Base-by-base conservation (phyloP, 2,888 invertebrate genomes). In the Pogonocherus hispidulus region DNA sequence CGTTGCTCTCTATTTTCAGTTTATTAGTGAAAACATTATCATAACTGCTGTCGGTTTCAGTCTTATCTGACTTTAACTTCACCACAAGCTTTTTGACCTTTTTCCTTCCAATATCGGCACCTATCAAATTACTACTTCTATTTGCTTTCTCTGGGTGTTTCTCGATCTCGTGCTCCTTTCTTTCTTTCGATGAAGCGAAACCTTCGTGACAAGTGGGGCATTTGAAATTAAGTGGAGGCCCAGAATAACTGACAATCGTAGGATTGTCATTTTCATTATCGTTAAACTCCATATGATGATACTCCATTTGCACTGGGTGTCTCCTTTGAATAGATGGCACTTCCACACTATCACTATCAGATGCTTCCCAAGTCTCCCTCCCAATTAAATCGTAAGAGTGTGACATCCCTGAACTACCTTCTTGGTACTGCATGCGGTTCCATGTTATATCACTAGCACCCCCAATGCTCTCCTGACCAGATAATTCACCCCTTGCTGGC, bases 401-500 rank as follows among this genome's bases (percentile, higher is more conserved):
- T 1, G 87, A 87, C 79, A 87, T 86, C 4, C 78, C 80, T 9
- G 82, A 81, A 70, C 78, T 87, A 35, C 87, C 86, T 74, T 89
- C 88, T 70, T 87, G 88, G 72, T 91, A 91, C 84, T 90, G 89
- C 86, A 94, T 91, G 87, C 92, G 90, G 84, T 90, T 92, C 90
- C 94, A 93, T 1, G 92, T 90, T 14, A 90, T 90, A 76, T 94
- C 94, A 81, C 92, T 92, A 76, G 92, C 92, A 77, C 92, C 84
- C 9, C 94, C 94, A 80, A 94, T 92, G 85, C 94, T 94, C 82
- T 95, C 95, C 83, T 94, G 95, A 14, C 94, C 95, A 11, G 94
- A 94, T 46, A 95, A 88, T 85, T 95, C 95, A 0, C 95, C 95
- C 71, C 94, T 90, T 0, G 95, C 92, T 37, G 95, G 95, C 94